A percentile compares a stretch with the other conserved stretches of the same genome.
phyloP scores from a whole-genome alignment of 2,888 invertebrate genomes.

The Nyleta sp. region DNA sequence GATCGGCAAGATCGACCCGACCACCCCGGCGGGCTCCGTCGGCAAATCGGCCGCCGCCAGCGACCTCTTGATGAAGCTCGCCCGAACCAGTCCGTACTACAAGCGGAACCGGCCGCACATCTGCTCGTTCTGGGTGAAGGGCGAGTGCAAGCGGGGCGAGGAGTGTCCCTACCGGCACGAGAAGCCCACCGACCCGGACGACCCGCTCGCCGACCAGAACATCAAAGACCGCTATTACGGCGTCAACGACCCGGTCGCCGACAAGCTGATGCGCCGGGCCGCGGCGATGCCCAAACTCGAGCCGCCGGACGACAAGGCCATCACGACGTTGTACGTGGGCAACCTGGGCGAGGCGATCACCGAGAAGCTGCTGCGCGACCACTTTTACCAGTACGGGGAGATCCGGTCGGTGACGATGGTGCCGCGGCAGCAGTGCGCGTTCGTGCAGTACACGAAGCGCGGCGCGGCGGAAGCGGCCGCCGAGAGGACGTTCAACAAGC shows the following conservation, averaged over 20 bases:
- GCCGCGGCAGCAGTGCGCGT: conserved; percentile 97
- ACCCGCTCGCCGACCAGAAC: conserved; percentile 97
- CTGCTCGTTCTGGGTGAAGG: conserved; percentile 99
- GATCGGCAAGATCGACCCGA: conserved; percentile 83
- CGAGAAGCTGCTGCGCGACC: conserved; percentile 96
- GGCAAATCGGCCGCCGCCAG: conserved; percentile 90
- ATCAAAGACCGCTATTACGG: conserved; percentile 98
- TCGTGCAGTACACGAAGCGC: conserved; percentile 97
- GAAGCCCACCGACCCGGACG: conserved; percentile 98
- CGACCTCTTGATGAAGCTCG: conserved; percentile 93
- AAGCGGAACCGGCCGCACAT: conserved; percentile 97
- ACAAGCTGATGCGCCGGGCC: conserved; percentile 94
- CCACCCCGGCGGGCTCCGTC: conserved; percentile 85
- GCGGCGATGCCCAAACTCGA: conserved; percentile 97
- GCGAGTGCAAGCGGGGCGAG: conserved; percentile 97
- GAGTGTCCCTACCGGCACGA: conserved; percentile 98
- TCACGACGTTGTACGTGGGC: conserved; percentile 99
- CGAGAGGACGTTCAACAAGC: conserved; percentile 97
- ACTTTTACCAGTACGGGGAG: conserved; percentile 99
- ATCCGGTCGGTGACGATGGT: conserved; percentile 97
- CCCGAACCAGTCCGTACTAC: conserved; percentile 97
- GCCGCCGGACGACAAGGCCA: conserved; percentile 97
- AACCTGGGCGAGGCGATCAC: conserved; percentile 94
- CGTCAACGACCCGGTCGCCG: conserved; percentile 97
- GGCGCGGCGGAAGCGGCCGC: conserved; percentile 96